These are phyloP conservation scores for Arrhopalites spinosus DNA, from an alignment of 2,888 invertebrate species.

Conservation along the genomic window DNA sequence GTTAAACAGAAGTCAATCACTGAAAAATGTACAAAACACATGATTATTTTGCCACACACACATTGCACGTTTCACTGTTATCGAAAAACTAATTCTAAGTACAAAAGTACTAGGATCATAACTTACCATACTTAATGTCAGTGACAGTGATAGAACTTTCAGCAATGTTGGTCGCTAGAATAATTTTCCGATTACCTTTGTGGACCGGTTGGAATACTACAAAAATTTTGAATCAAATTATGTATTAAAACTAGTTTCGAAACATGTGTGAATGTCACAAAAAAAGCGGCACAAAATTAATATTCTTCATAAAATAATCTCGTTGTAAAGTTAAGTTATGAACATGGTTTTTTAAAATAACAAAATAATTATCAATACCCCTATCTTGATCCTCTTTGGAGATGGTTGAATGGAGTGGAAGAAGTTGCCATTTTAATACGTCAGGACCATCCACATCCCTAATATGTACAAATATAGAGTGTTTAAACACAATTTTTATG, in stretches of 20 bases:
- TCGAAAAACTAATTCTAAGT: too few relatives aligned
- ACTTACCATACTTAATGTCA: conserved; percentile 77
- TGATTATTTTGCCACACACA: not conserved
- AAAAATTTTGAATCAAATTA: too few relatives aligned
- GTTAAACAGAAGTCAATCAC: conserved; percentile 95
- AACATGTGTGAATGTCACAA: too few relatives aligned
- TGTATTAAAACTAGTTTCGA: too few relatives aligned
- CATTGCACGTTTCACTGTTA: too few relatives aligned
- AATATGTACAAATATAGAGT: not conserved
- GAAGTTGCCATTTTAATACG: conserved; percentile 53
- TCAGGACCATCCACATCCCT: conserved; percentile 30
- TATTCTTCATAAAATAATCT: too few relatives aligned
- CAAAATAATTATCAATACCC: too few relatives aligned
- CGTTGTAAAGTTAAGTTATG: too few relatives aligned
- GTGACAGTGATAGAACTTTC: conserved; percentile 91
- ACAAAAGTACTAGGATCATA: not conserved
- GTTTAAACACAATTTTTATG: not conserved
- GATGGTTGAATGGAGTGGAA: conserved; percentile 73
- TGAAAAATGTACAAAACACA: conserved; percentile 58
- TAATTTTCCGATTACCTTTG: conserved; percentile 76
- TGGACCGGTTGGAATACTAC: conserved; percentile 68
- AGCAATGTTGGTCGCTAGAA: conserved; percentile 87
- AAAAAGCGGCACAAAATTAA: too few relatives aligned
- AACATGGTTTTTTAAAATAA: too few relatives aligned
- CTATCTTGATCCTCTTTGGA: conserved; percentile 74